Conservation (phyloP, 2,888 invertebrate species). For the Standfussiana lucernea region DNA sequence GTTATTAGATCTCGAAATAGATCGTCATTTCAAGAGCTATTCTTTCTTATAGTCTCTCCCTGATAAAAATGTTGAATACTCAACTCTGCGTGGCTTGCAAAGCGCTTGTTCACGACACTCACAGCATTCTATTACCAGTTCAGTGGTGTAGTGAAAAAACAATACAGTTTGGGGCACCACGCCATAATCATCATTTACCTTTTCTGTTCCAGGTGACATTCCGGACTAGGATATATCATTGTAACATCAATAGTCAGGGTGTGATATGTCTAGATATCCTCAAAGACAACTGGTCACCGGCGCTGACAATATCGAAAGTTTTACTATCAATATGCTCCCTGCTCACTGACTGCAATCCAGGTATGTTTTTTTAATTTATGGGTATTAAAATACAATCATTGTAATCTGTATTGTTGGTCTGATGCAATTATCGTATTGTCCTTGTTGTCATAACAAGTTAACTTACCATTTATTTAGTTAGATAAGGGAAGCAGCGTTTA, state of each 20-base stretch:
- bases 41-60: not conserved
- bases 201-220: constrained; percentile 93
- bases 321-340: constrained; percentile 99
- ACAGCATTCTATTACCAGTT: not conserved
- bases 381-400: not conserved
- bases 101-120: not conserved
- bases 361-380: constrained; percentile 86
- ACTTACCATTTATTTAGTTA: constrained; percentile 11
- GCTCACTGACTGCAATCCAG: constrained; percentile 99
- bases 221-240: constrained; percentile 99
- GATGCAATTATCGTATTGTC: not conserved
- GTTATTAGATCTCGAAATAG: too few relatives aligned
- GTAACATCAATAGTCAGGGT: constrained; percentile 99
- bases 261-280: constrained; percentile 99
- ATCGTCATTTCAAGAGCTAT: too few relatives aligned
- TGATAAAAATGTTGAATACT: not conserved
- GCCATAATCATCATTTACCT: constrained; percentile 7
- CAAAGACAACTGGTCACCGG: constrained; percentile 99
- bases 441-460: not conserved
- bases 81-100: not conserved
- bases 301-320: constrained; percentile 99
- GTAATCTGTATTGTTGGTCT: not conserved
- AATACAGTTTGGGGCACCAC: not conserved
- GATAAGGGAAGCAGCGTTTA: not conserved
- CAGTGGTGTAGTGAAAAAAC: not conserved